Conservation (phyloP, 2,113 vertebrate species). For the Ptychochromis oligacanthus region DNA sequence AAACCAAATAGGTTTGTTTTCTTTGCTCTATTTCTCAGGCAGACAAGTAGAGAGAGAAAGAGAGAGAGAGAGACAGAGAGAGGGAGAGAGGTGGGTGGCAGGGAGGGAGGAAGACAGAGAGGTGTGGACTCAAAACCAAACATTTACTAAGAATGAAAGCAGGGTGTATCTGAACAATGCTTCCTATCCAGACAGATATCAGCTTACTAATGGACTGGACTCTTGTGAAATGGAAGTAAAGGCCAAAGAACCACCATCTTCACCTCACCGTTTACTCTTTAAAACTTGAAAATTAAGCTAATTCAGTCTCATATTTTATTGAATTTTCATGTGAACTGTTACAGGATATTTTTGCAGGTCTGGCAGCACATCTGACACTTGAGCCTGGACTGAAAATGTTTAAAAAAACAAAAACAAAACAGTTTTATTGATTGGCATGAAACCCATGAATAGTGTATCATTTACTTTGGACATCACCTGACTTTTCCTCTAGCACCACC, state of each 20-base stretch:
- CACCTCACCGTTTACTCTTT: background rate
- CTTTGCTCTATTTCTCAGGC: constrained; percentile 58
- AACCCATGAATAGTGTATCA: background rate
- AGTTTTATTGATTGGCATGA: background rate
- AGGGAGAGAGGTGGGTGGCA: constrained; percentile 21
- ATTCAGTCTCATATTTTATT: background rate
- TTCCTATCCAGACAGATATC: background rate
- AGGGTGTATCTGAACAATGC: background rate
- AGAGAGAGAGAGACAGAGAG: constrained; percentile 18
- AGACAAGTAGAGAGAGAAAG: constrained; percentile 16
- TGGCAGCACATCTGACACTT: background rate
- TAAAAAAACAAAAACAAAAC: background rate
- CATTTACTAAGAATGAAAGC: constrained; percentile 37
- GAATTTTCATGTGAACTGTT: background rate
- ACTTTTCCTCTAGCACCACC: background rate
- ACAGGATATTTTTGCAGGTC: background rate
- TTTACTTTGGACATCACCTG: background rate
- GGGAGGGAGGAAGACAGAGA: constrained; percentile 17
- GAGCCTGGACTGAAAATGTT: background rate
- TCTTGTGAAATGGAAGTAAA: background rate
- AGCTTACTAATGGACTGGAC: background rate
- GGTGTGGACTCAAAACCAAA: constrained; percentile 36
- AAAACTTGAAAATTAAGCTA: background rate
- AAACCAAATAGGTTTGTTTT: constrained; percentile 77
- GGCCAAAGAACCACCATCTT: background rate